phyloP scores from a whole-genome alignment of 2,797 vertebrate genomes.

The Pteropus rufus region DNA sequence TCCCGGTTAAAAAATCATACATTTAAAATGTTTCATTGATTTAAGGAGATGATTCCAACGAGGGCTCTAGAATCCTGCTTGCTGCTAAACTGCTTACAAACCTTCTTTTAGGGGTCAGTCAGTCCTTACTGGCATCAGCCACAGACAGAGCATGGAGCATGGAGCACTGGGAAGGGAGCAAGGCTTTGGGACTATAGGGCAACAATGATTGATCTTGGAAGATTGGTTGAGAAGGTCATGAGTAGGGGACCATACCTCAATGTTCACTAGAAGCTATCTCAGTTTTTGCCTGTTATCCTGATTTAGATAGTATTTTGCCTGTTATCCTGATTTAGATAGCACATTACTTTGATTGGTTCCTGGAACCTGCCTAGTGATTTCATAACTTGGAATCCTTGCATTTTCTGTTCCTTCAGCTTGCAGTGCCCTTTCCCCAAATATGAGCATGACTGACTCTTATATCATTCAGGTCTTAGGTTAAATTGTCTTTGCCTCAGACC shows the following conservation, averaged over 20 bases:
- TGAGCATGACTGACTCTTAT: not conserved
- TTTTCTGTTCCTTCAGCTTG: not conserved
- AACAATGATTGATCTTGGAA: not conserved
- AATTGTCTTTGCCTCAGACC: not conserved
- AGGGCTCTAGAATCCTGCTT: not conserved
- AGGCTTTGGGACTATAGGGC: not conserved
- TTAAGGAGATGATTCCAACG: not conserved
- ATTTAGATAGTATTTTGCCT: not conserved
- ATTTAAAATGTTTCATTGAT: not conserved
- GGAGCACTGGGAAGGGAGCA: not conserved
- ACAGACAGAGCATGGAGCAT: fast-evolving
- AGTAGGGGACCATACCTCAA: not conserved
- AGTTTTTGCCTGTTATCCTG: not conserved
- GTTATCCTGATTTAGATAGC: not conserved
- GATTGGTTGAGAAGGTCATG: not conserved
- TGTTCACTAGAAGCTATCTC: not conserved
- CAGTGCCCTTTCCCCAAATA: not conserved
- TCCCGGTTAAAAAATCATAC: not conserved
- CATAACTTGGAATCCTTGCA: not conserved
- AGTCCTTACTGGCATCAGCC: not conserved
- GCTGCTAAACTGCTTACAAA: not conserved
- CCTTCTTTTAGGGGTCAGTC: not conserved
- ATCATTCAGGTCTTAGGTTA: not conserved
- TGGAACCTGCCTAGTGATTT: not conserved
- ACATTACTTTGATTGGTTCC: not conserved